Evolutionary conservation across 2,797 vertebrate species (phyloP).

Genomic region (Clarias fuscus): DNA sequence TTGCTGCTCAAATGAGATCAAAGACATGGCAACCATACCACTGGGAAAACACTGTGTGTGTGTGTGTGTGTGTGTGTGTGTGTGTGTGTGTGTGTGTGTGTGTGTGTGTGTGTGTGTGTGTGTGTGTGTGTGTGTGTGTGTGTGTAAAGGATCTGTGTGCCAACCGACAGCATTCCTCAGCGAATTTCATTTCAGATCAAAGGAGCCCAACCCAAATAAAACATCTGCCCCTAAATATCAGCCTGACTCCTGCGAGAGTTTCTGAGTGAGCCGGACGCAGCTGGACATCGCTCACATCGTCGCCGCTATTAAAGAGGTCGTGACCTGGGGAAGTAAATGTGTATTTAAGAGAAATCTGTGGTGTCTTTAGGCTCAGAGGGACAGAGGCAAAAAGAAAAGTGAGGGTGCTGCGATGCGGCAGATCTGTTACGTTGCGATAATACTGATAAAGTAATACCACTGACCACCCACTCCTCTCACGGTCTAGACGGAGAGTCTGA

Average conservation of each 20-base stretch:
- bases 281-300: conserved; percentile 17
- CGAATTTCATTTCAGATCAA: conserved; percentile 72
- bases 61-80: background rate
- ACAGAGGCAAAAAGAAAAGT: conserved; percentile 17
- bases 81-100: conserved; percentile 25
- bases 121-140: conserved; percentile 19
- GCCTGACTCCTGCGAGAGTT: conserved; percentile 61
- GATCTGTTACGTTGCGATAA: conserved; percentile 18
- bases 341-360: conserved; percentile 14
- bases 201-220: conserved; percentile 69
- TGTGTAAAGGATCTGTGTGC: conserved; percentile 24
- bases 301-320: conserved; percentile 5
- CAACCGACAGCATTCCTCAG: conserved; percentile 58
- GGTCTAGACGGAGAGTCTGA: conserved; percentile 47
- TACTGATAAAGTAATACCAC: conserved; percentile 20
- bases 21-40: background rate
- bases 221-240: conserved; percentile 71
- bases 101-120: conserved; percentile 26
- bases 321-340: conserved; percentile 25
- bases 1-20: conserved; percentile 6
- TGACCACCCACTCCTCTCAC: conserved; percentile 49
- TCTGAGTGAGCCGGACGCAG: conserved; percentile 46
- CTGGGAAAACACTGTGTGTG: background rate
- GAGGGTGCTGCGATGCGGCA: conserved; percentile 2
- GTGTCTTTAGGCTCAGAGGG: conserved; percentile 8